Percentiles rank a stretch among this genome's conserved stretches.
phyloP scores from a whole-genome alignment of 2,113 vertebrate genomes.

The Indicator maculatus region DNA sequence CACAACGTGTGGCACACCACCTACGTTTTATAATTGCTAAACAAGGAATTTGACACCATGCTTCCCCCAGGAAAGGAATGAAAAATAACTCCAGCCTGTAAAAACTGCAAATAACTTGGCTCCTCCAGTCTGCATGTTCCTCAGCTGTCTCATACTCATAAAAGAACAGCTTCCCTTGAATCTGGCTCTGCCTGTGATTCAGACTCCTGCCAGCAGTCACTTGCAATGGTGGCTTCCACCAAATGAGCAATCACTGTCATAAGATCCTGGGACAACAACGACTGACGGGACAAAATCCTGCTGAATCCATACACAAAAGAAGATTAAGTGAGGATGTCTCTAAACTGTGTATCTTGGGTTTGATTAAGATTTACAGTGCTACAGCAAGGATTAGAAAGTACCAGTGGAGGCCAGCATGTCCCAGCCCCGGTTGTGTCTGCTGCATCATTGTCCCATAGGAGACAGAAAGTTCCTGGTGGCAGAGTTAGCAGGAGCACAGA shows the following conservation, averaged over 20 bases:
- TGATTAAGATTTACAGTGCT: not conserved
- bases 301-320: not conserved
- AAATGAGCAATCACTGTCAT: not conserved
- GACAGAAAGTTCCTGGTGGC: not conserved
- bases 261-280: not conserved
- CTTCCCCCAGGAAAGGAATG: not conserved
- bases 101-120: not conserved
- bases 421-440: accelerated
- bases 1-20: not conserved
- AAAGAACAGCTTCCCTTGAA: not conserved
- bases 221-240: not conserved
- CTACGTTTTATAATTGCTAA: not conserved
- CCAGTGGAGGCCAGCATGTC: not conserved
- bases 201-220: not conserved
- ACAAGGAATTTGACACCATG: not conserved
- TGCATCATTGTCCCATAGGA: not conserved
- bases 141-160: not conserved
- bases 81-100: not conserved
- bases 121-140: not conserved
- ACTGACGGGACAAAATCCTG: not conserved
- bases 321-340: not conserved
- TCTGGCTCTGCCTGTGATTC: not conserved
- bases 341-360: not conserved
- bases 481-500: not conserved
- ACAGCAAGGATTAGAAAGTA: not conserved